These are phyloP conservation scores for Climacteris rufus DNA, from an alignment of 2,113 vertebrate genomes.

Conservation along the genomic window DNA sequence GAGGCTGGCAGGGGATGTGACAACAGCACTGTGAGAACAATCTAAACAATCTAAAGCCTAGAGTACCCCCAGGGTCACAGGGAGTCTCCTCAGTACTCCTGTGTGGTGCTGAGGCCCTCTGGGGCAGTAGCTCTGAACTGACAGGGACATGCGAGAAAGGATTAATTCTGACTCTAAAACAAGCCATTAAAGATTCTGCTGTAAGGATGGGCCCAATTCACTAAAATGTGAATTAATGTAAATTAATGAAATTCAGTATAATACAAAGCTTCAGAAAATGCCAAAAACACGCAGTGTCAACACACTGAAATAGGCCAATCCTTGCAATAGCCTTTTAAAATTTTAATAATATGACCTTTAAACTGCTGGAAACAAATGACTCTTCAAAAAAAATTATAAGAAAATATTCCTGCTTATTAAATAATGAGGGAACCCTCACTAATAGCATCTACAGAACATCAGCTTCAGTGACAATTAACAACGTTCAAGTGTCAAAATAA, in stretches of 20 bases:
- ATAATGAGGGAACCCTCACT: not conserved
- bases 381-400: not conserved
- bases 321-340: not conserved
- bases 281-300: not conserved
- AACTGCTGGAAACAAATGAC: not conserved
- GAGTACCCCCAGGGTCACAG: fast-evolving
- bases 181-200: not conserved
- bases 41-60: not conserved
- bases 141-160: not conserved
- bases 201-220: not conserved
- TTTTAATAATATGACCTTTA: not conserved
- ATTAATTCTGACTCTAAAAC: not conserved
- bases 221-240: not conserved
- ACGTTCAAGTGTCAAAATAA: not conserved
- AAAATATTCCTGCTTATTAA: not conserved
- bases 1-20: not conserved
- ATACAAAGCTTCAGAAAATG: not conserved
- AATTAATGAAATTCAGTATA: not conserved
- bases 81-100: not conserved
- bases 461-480: not conserved
- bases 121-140: not conserved
- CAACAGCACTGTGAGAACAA: not conserved
- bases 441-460: not conserved
- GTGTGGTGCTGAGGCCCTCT: not conserved
- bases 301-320: not conserved